Percentiles rank a stretch among this genome's conserved stretches.
Evolutionary conservation across 2,888 invertebrate genomes (phyloP).

Genomic region (Synanthedon myopaeformis): DNA sequence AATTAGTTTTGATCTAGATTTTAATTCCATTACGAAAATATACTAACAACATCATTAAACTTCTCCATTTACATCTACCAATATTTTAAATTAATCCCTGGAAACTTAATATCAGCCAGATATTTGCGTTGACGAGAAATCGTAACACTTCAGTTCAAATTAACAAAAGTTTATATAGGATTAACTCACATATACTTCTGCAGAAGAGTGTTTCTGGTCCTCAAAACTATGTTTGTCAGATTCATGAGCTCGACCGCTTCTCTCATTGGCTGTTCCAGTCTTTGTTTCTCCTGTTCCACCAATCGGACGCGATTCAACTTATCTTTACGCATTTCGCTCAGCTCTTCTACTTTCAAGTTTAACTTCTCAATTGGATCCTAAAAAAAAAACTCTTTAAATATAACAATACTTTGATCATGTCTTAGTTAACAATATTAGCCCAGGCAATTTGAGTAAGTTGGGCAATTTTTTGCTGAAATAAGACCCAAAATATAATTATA

Average conservation of each 20-base stretch:
- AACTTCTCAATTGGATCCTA: slow-evolving; percentile 84
- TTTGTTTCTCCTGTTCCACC: slow-evolving; percentile 81
- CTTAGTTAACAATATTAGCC: too few relatives aligned
- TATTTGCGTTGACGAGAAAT: background rate
- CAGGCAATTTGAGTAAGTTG: too few relatives aligned
- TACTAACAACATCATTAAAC: too few relatives aligned
- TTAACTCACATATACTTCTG: slow-evolving; percentile 76
- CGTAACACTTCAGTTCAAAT: background rate
- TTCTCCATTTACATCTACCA: too few relatives aligned
- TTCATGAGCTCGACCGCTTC: slow-evolving; percentile 83
- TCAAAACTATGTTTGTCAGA: slow-evolving; percentile 80
- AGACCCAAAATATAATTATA: too few relatives aligned
- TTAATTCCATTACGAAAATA: too few relatives aligned
- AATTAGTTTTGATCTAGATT: too few relatives aligned
- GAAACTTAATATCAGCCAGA: too few relatives aligned
- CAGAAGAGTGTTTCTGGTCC: slow-evolving; percentile 76
- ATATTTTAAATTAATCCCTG: background rate
- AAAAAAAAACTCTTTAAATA: background rate
- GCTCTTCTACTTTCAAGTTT: slow-evolving; percentile 76
- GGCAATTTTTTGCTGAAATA: too few relatives aligned
- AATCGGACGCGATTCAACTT: slow-evolving; percentile 87
- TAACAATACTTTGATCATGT: background rate
- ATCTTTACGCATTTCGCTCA: slow-evolving; percentile 80
- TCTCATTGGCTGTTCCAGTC: slow-evolving; percentile 81
- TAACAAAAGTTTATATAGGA: background rate